A percentile compares a stretch with the other conserved stretches of the same genome.
These are phyloP conservation scores for Tricholaema leucomelas DNA, from an alignment of 2,113 vertebrate genomes.

Conservation along the genomic window DNA sequence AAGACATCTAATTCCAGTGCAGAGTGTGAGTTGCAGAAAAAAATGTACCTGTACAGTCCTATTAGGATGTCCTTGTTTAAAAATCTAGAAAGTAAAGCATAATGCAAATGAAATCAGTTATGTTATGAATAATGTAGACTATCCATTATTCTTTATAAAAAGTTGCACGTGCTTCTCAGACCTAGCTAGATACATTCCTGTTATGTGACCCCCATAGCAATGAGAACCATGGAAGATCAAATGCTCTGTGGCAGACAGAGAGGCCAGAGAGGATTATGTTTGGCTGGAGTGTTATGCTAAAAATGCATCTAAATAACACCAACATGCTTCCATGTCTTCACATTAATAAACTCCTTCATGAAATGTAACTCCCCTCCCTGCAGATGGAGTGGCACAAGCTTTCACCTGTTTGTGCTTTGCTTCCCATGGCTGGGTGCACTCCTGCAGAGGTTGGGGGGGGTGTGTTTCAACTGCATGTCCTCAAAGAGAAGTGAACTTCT, in stretches of 20 bases:
- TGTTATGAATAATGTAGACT: slow-evolving; percentile 58
- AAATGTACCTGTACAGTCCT: slow-evolving; percentile 12
- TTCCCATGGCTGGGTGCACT: not conserved
- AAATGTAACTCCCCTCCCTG: not conserved
- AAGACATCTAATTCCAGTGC: slow-evolving; percentile 10
- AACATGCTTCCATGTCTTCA: not conserved
- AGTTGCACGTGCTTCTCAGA: slow-evolving; percentile 33
- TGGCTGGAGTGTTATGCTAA: not conserved
- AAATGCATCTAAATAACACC: not conserved
- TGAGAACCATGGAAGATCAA: not conserved
- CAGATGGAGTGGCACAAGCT: not conserved
- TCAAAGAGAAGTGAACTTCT: not conserved
- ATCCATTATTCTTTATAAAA: slow-evolving; percentile 54
- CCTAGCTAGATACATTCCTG: slow-evolving; percentile 4
- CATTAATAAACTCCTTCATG: not conserved
- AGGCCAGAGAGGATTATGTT: not conserved
- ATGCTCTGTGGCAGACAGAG: not conserved
- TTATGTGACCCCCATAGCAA: slow-evolving; percentile 8
- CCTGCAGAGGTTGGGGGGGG: not conserved
- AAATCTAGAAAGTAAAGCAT: slow-evolving; percentile 47
- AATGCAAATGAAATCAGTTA: slow-evolving; percentile 60
- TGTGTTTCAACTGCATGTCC: not conserved
- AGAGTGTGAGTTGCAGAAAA: not conserved
- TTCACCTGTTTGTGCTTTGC: not conserved
- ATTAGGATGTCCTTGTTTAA: slow-evolving; percentile 58